These are phyloP conservation scores for Dicaeum eximium DNA, from an alignment of 2,113 vertebrate species.

Conservation along the genomic window DNA sequence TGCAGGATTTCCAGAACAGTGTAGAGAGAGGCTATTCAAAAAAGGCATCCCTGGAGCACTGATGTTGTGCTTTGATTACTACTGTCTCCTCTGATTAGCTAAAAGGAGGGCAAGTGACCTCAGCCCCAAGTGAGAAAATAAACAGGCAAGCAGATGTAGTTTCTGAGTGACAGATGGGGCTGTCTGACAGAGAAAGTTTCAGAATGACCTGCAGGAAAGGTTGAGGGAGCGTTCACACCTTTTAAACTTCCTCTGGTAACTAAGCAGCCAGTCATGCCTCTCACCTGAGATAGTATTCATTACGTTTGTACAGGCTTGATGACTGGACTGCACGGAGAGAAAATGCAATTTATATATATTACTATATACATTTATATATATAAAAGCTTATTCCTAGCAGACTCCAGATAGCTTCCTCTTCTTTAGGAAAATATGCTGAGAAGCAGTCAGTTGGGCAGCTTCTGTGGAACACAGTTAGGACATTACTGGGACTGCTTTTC, in stretches of 20 bases:
- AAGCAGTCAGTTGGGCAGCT: not conserved
- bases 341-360: not conserved
- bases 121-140: constrained; percentile 14
- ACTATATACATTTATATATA: not conserved
- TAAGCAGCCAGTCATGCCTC: not conserved
- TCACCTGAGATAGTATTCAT: not conserved
- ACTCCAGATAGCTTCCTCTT: not conserved
- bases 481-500: not conserved
- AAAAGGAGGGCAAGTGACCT: constrained; percentile 14
- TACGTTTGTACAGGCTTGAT: not conserved
- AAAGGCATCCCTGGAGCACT: not conserved
- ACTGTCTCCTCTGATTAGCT: constrained; percentile 42
- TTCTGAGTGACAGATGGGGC: constrained; percentile 31
- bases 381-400: not conserved
- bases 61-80: constrained; percentile 4
- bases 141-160: constrained; percentile 1
- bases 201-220: not conserved
- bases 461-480: not conserved
- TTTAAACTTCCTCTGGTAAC: not conserved
- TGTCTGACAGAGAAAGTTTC: not conserved
- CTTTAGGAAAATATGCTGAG: not conserved
- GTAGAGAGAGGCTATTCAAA: not conserved
- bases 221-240: not conserved
- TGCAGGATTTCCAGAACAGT: not conserved
- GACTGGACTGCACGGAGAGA: not conserved